A percentile compares a stretch with the other conserved stretches of the same genome.
Evolutionary conservation across 2,113 vertebrate genomes (phyloP).

Genomic region (Chascanopsetta lugubris): DNA sequence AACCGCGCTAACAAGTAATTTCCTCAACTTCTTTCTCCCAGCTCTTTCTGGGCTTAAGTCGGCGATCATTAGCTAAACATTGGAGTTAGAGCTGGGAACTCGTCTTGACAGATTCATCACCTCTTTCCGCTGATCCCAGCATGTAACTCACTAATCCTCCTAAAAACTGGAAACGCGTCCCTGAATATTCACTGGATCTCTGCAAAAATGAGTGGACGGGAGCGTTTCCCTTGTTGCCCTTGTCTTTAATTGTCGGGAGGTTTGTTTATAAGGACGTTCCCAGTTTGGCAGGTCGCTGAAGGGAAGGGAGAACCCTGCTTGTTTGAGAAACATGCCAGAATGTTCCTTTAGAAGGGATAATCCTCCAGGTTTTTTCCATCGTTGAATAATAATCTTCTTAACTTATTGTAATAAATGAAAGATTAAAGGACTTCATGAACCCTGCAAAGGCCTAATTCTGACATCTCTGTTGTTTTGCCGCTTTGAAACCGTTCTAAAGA

Average conservation of each 20-base stretch:
- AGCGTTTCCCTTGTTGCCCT: neutral
- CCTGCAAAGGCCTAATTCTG: slow-evolving; percentile 43
- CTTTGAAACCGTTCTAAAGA: slow-evolving; percentile 25
- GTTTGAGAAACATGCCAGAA: slow-evolving; percentile 69
- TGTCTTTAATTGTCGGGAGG: slow-evolving; percentile 13
- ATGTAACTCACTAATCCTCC: slow-evolving; percentile 62
- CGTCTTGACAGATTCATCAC: slow-evolving; percentile 79
- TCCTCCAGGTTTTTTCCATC: slow-evolving; percentile 74
- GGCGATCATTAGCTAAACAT: slow-evolving; percentile 80
- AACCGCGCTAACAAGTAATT: slow-evolving; percentile 78
- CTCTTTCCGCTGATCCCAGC: slow-evolving; percentile 62
- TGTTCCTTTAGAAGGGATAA: slow-evolving; percentile 71
- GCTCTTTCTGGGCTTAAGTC: slow-evolving; percentile 67
- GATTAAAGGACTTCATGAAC: slow-evolving; percentile 75
- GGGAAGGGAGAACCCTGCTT: slow-evolving; percentile 50
- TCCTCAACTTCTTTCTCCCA: slow-evolving; percentile 74
- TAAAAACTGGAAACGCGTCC: slow-evolving; percentile 48
- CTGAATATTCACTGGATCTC: slow-evolving; percentile 34
- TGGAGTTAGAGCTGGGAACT: slow-evolving; percentile 67
- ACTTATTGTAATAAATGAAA: slow-evolving; percentile 80
- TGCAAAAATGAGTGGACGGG: neutral
- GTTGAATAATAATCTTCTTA: slow-evolving; percentile 79
- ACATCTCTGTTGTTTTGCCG: slow-evolving; percentile 63
- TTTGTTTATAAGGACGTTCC: slow-evolving; percentile 58
- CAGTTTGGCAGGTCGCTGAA: slow-evolving; percentile 57